Percentiles rank a stretch among this genome's conserved stretches.
Conservation (phyloP, 2,113 vertebrate species). For the Odocoileus hemionus region DNA sequence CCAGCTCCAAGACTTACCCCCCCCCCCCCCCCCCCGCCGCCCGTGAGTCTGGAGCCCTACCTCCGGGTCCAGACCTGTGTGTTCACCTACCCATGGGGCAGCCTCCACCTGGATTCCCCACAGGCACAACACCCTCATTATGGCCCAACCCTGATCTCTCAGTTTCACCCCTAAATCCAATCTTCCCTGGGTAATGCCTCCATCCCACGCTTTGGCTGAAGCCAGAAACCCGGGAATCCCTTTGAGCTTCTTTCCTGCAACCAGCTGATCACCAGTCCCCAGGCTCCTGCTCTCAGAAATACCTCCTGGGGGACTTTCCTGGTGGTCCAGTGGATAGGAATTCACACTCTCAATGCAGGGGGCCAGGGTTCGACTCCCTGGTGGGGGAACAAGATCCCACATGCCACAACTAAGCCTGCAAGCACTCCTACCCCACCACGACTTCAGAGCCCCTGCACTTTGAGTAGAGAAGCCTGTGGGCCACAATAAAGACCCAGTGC, state of each 20-base stretch:
- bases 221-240: neutral
- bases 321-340: neutral
- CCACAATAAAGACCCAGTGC: neutral
- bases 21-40: fast-evolving
- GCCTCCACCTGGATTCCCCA: neutral
- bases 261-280: neutral
- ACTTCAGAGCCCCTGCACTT: neutral
- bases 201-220: neutral
- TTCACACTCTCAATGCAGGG: neutral
- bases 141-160: neutral
- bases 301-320: neutral
- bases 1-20: too few species aligned
- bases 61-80: neutral
- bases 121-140: neutral
- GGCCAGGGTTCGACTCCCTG: neutral
- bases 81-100: neutral
- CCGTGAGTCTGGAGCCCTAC: neutral
- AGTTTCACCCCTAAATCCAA: neutral
- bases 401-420: neutral
- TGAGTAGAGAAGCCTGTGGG: neutral
- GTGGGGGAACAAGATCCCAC: neutral
- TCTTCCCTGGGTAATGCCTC: neutral
- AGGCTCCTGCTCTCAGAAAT: neutral
- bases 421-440: neutral
- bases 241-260: neutral